Conservation (phyloP, 2,888 invertebrate genomes). For the Crocallis elinguaria region DNA sequence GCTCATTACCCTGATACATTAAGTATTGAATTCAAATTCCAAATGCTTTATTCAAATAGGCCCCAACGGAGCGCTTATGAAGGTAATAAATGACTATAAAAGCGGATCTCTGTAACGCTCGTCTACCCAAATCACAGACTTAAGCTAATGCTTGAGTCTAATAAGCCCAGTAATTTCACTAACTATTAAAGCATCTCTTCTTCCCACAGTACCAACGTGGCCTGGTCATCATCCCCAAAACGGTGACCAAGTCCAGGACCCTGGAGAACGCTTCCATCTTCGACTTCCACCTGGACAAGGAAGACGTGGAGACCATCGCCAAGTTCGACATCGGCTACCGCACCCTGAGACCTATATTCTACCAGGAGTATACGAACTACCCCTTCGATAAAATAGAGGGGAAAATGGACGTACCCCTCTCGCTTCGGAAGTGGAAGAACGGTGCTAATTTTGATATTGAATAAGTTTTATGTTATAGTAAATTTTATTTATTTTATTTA, state of each 20-base stretch:
- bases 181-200: neutral
- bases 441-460: conserved; percentile 39
- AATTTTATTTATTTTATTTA: neutral
- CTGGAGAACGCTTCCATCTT: conserved; percentile 70
- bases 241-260: conserved; percentile 55
- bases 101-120: no score
- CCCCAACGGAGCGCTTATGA: no score
- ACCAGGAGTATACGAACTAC: conserved; percentile 56
- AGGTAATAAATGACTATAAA: no score
- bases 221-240: conserved; percentile 63
- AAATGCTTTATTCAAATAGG: no score
- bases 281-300: conserved; percentile 59
- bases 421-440: conserved; percentile 54
- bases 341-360: conserved; percentile 52
- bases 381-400: conserved; percentile 55
- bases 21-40: no score
- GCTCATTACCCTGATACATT: no score
- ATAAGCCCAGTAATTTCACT: no score
- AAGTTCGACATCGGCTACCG: conserved; percentile 64
- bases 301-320: conserved; percentile 52
- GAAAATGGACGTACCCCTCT: conserved; percentile 42
- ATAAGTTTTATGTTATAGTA: conserved; percentile 7
- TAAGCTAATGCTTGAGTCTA: no score
- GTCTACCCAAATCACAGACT: no score
- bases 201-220: conserved; percentile 65